Evolutionary conservation across 1,140 invertebrate genomes (phyloP).

Genomic region (Himalopsyche phryganea): DNA sequence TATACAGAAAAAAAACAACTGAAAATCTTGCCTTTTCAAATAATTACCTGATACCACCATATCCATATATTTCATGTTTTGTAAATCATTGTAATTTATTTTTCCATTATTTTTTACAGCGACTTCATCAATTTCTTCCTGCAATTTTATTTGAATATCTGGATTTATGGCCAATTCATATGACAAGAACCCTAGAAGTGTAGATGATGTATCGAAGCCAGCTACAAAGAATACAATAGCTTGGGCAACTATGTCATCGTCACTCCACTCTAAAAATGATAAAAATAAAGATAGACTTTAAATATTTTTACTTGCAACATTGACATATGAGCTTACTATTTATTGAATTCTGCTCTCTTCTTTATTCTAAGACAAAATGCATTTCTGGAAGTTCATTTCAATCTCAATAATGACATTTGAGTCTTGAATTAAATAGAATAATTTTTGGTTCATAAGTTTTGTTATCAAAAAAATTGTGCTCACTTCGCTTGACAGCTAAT

Average conservation of each 20-base stretch:
- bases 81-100: conserved; percentile 40
- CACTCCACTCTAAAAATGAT: conserved; percentile 21
- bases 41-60: conserved; percentile 25
- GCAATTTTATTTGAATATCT: conserved; percentile 46
- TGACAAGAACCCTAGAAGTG: conserved; percentile 41
- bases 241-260: conserved; percentile 31
- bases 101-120: conserved; percentile 33
- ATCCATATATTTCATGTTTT: conserved; percentile 40
- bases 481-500: conserved; percentile 36
- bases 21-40: no score
- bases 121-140: conserved; percentile 43
- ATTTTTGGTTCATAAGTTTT: no score
- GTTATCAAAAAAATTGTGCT: not conserved
- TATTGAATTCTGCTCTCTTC: not conserved
- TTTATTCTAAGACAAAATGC: not conserved
- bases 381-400: no score
- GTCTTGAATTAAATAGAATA: no score
- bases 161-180: conserved; percentile 49
- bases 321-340: not conserved
- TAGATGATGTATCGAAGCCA: conserved; percentile 46
- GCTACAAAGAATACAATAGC: conserved; percentile 35
- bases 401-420: no score
- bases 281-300: not conserved
- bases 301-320: not conserved
- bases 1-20: no score